Evolutionary conservation across 92 coral and sea anemone species (phyloP), one percentile per base, ranked within the genome.

Genomic region (Siderastrea siderea): DNA sequence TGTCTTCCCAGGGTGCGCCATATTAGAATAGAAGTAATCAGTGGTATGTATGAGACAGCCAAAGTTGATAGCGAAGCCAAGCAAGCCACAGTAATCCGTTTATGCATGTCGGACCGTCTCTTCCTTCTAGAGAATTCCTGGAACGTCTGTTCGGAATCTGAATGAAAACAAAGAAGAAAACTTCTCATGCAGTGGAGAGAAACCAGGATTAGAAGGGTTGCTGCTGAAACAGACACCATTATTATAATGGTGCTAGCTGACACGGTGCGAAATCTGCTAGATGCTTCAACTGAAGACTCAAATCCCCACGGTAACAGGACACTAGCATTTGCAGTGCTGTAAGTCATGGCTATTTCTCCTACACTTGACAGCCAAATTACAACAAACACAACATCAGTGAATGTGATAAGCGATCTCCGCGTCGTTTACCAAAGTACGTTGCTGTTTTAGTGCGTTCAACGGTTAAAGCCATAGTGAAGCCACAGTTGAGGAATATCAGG

Each of bases 361-460:
- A 73, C 10, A 73, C 61, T 73, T 51, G 47, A 1, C 13, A 73
- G 60, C 77, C 77, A 73, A 17, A 51, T 50, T 6, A 5, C 77
- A 50, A 10, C 16, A 5, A 17, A 17, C 77, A 50, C 77, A 73
- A 5, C 4, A 49, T 51, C 77, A 73, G 44, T 73, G 77, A 7
- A 6, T n/a, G 54, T 50, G 77, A 73, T 47, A 73, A 73, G 3
- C n/a, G 46, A 14, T 51, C 9, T 51, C 60, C 15, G 12, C 77
- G n/a, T 46, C 77, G 17, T 17, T 6, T 73, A n/a, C 77, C 61
- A 50, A 73, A 38, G 47, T 51, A 51, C 2, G 77, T 73, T 54
- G 77, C 77, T 7, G 77, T 73, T 50, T n/a, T 51, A 13, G 43
- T n/a, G 7, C 77, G 59, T 73, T 73, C 46, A 10, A 73, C 16